A percentile compares a stretch with the other conserved stretches of the same genome.
phyloP scores from a whole-genome alignment of 2,797 vertebrate genomes.

The Catamblyrhynchus diadema region DNA sequence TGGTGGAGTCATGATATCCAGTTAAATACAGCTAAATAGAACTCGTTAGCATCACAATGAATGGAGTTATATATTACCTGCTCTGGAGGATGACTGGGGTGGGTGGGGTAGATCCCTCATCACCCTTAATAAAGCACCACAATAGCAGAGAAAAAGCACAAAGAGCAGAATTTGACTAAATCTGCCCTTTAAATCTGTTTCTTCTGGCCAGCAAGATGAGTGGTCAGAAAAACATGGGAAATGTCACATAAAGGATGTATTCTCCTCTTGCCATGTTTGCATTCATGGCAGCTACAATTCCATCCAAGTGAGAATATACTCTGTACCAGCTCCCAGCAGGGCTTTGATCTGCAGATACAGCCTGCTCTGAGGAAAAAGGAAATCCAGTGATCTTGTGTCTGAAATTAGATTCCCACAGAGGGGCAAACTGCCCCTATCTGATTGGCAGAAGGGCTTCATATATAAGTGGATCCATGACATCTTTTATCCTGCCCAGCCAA shows the following conservation, averaged over 20 bases:
- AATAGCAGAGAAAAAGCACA: slow-evolving; percentile 40
- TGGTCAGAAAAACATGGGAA: slow-evolving; percentile 56
- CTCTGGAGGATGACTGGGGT: slow-evolving; percentile 64
- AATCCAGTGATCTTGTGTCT: slow-evolving; percentile 53
- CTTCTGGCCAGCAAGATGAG: slow-evolving; percentile 63
- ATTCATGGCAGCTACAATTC: slow-evolving; percentile 39
- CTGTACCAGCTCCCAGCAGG: slow-evolving; percentile 65
- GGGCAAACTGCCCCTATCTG: slow-evolving; percentile 45
- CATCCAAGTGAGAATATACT: slow-evolving; percentile 69
- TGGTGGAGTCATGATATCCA: slow-evolving; percentile 75
- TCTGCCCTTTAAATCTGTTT: slow-evolving; percentile 56
- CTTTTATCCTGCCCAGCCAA: slow-evolving; percentile 18
- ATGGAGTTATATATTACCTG: slow-evolving; percentile 78
- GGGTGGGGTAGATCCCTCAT: slow-evolving; percentile 58
- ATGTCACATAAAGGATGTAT: slow-evolving; percentile 62
- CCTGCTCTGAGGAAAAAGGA: slow-evolving; percentile 46
- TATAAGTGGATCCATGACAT: slow-evolving; percentile 11
- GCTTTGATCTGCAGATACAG: slow-evolving; percentile 79
- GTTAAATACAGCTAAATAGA: slow-evolving; percentile 82
- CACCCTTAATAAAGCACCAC: slow-evolving; percentile 51
- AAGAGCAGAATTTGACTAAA: slow-evolving; percentile 66
- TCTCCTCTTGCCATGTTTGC: slow-evolving; percentile 65
- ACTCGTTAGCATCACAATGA: slow-evolving; percentile 81
- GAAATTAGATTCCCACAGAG: slow-evolving; percentile 56
- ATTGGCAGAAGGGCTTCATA: slow-evolving; percentile 41